These are phyloP conservation scores for Eilema sororculum DNA, from an alignment of 2,888 invertebrate genomes.

Conservation along the genomic window DNA sequence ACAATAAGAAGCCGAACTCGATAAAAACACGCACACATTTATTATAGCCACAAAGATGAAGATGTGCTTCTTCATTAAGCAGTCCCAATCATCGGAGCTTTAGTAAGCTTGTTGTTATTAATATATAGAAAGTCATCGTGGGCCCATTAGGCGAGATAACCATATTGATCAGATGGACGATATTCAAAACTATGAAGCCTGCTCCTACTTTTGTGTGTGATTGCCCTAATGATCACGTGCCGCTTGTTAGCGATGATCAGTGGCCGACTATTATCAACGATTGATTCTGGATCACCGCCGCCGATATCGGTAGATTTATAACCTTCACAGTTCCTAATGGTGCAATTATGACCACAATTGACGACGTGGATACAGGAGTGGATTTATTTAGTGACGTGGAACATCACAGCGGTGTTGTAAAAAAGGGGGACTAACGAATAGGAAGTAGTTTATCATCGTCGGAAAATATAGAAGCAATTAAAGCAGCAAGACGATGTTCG, in stretches of 20 bases:
- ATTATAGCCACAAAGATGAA: constrained; percentile 72
- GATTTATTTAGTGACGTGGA: constrained; percentile 42
- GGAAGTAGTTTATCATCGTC: constrained; percentile 58
- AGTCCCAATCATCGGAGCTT: constrained; percentile 76
- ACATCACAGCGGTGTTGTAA: constrained; percentile 37
- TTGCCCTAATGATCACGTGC: constrained; percentile 83
- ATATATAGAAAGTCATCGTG: constrained; percentile 86
- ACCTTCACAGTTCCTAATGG: constrained; percentile 77
- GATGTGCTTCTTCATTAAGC: constrained; percentile 81
- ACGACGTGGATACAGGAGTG: constrained; percentile 53
- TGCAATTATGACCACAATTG: constrained; percentile 73
- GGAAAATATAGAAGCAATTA: constrained; percentile 60
- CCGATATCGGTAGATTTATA: constrained; percentile 74
- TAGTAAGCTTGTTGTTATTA: constrained; percentile 80
- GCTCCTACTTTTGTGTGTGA: constrained; percentile 76
- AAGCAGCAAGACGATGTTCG: constrained; percentile 50
- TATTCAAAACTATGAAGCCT: constrained; percentile 65
- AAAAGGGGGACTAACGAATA: constrained; percentile 50
- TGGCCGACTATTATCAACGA: constrained; percentile 71
- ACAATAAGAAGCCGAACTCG: constrained; percentile 57
- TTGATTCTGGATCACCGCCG: constrained; percentile 74
- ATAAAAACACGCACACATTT: constrained; percentile 70
- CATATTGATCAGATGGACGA: constrained; percentile 80
- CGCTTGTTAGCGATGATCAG: constrained; percentile 82
- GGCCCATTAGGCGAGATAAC: constrained; percentile 80